Percentiles rank a stretch among this genome's conserved stretches.
These are phyloP conservation scores for Pseudomugil tenellus DNA, from an alignment of 2,797 vertebrate genomes.

Conservation along the genomic window DNA sequence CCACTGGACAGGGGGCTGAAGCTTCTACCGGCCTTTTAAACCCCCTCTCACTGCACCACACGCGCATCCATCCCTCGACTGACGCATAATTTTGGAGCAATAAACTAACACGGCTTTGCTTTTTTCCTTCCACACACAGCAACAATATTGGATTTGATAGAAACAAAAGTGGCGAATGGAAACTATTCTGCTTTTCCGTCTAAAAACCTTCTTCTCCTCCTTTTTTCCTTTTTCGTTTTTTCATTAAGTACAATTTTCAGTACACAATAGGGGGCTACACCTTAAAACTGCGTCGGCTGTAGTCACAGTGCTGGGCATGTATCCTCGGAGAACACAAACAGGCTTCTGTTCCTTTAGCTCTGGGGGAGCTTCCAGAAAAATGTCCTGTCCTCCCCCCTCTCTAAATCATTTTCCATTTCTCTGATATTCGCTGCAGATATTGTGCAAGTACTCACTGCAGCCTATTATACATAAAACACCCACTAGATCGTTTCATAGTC, in stretches of 20 bases:
- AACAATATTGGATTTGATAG: slow-evolving; percentile 54
- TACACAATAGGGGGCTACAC: slow-evolving; percentile 87
- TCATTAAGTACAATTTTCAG: slow-evolving; percentile 80
- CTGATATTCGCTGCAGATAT: slow-evolving; percentile 76
- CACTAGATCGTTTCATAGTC: slow-evolving; percentile 88
- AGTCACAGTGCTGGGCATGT: slow-evolving; percentile 88
- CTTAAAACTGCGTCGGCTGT: slow-evolving; percentile 88
- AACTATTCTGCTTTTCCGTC: slow-evolving; percentile 74
- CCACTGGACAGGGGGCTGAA: slow-evolving; percentile 64
- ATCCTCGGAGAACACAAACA: slow-evolving; percentile 82
- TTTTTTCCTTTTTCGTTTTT: slow-evolving; percentile 48
- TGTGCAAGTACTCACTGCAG: slow-evolving; percentile 83
- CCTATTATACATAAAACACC: slow-evolving; percentile 91
- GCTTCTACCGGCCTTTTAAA: slow-evolving; percentile 73
- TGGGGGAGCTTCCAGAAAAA: slow-evolving; percentile 51
- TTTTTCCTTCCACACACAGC: slow-evolving; percentile 56
- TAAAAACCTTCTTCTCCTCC: slow-evolving; percentile 30
- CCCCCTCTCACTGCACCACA: slow-evolving; percentile 39
- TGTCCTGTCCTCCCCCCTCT: slow-evolving; percentile 66
- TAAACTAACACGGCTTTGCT: slow-evolving; percentile 58
- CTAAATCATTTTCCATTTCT: slow-evolving; percentile 70
- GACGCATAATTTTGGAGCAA: slow-evolving; percentile 60
- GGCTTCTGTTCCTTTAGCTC: slow-evolving; percentile 73
- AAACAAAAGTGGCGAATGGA: slow-evolving; percentile 79
- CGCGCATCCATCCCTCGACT: slow-evolving; percentile 51